Evolutionary conservation across 2,113 vertebrate genomes (phyloP).

Genomic region (Phycodurus eques): DNA sequence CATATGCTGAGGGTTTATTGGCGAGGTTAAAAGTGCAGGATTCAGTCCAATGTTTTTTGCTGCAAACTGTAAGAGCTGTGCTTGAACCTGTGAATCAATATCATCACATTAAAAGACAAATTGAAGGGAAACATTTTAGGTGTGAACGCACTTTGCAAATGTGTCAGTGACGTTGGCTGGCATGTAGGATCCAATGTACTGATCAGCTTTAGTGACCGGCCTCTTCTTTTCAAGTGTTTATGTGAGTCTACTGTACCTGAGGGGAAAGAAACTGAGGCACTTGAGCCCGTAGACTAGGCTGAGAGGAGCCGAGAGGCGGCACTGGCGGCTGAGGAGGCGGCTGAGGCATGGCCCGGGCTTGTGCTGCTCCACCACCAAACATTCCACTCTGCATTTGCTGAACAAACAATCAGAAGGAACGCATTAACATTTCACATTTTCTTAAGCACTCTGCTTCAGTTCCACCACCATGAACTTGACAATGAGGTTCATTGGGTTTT

Average conservation of each 20-base stretch:
- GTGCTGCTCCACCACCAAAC: slow-evolving; percentile 97
- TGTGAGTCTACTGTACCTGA: slow-evolving; percentile 77
- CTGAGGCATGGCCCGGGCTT: slow-evolving; percentile 88
- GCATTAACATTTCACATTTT: not conserved
- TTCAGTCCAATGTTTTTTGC: slow-evolving; percentile 99
- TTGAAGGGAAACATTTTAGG: not conserved
- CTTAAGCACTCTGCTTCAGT: too few relatives aligned
- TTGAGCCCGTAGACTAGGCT: slow-evolving; percentile 99
- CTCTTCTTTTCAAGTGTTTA: not conserved
- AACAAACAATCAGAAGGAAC: slow-evolving; percentile 64
- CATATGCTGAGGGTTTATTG: slow-evolving; percentile 99
- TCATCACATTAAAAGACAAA: slow-evolving; percentile 1
- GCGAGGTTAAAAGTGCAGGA: slow-evolving; percentile 99
- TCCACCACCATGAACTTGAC: too few relatives aligned
- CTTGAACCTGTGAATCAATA: slow-evolving; percentile 86
- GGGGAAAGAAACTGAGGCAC: slow-evolving; percentile 99
- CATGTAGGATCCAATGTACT: not conserved
- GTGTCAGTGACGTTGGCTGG: not conserved
- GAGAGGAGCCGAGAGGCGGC: slow-evolving; percentile 96
- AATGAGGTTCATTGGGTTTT: too few relatives aligned
- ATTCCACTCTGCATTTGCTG: slow-evolving; percentile 91
- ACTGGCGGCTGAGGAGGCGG: slow-evolving; percentile 83
- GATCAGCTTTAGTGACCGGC: not conserved
- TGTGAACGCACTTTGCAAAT: not conserved
- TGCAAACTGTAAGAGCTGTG: slow-evolving; percentile 99